Evolutionary conservation across 2,113 vertebrate genomes (phyloP), one percentile per base, ranked within the genome.

Genomic region (Bos javanicus): DNA sequence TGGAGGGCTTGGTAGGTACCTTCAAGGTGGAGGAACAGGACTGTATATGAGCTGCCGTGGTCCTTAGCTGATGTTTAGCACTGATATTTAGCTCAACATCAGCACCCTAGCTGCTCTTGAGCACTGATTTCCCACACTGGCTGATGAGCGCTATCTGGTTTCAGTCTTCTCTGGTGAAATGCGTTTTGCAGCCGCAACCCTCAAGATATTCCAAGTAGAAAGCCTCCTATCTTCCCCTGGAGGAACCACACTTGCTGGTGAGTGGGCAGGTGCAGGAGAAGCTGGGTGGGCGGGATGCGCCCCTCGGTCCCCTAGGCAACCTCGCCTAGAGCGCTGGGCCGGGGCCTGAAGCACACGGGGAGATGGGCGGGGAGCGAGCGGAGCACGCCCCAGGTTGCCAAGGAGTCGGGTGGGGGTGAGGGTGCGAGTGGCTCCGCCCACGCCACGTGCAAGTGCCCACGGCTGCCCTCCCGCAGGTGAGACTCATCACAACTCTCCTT

Each of bases 1-100:
- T 99, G 99, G 98, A 99, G 99, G 98, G 99, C 99, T 0, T 99
- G 99, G 98, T 99, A 99, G 98, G 99, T 99, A 99, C 99, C 99
- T 97, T 99, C 99, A 98, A 99, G 99, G 98, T 99, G 99, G 96
- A 99, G 99, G 98, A 99, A 99, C 98, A 99, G 98, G 97, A 99
- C 99, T 99, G 99, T 99, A 0, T 99, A 99, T 5, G 99, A 99
- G 95, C 99, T 99, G 28, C 99, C 99, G 99, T 99, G 98, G 56
- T 99, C 99, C 0, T 99, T 98, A 99, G 98, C 99, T 98, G 98
- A 98, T 98, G 95, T 96, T 64, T 33, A 62, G 6, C 28, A 3
- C 99, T 98, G 98, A 98, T 98, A 94, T 64, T 67, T 67, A 71
- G 33, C 16, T 39, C 67, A 39, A 39, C 36, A 39, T 74, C 67